Evolutionary conservation across 2,888 invertebrate species (phyloP).

Genomic region (Osedax fenrisi): DNA sequence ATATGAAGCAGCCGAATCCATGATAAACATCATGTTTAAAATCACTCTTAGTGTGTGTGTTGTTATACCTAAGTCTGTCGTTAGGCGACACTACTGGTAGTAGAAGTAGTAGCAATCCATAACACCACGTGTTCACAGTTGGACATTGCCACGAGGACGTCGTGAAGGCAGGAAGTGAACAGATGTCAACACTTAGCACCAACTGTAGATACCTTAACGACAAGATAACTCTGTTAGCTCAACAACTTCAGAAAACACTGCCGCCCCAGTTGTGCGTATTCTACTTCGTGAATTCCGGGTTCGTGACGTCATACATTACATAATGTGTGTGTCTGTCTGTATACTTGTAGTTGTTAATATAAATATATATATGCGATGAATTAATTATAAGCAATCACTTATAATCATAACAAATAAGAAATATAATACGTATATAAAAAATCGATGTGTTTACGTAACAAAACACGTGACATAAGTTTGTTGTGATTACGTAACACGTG

Average conservation of each 20-base stretch:
- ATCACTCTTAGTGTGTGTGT: too few relatives aligned
- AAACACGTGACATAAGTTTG: too few relatives aligned
- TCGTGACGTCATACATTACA: too few relatives aligned
- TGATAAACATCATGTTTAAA: too few relatives aligned
- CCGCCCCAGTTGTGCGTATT: conserved; percentile 77
- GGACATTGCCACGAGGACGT: conserved; percentile 94
- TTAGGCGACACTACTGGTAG: too few relatives aligned
- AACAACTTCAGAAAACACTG: conserved; percentile 68
- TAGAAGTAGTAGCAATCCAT: too few relatives aligned
- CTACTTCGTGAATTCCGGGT: conserved; percentile 91
- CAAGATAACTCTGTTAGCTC: conserved; percentile 78
- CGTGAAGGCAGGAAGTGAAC: conserved; percentile 74
- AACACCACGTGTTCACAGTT: too few relatives aligned
- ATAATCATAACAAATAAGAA: too few relatives aligned
- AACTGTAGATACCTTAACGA: conserved; percentile 93
- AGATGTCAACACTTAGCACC: conserved; percentile 80
- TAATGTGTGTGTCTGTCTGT: neutral
- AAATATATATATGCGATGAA: neutral
- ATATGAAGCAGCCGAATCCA: too few relatives aligned
- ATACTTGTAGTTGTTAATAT: neutral
- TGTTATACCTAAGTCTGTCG: neutral
- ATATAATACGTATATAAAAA: too few relatives aligned
- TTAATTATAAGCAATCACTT: neutral
- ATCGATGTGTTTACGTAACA: too few relatives aligned
- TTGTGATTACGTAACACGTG: too few relatives aligned